A percentile compares a stretch with the other conserved stretches of the same genome.
These are phyloP conservation scores for Gymnoscopelus microlampas DNA, from an alignment of 2,797 vertebrate genomes.

Conservation along the genomic window DNA sequence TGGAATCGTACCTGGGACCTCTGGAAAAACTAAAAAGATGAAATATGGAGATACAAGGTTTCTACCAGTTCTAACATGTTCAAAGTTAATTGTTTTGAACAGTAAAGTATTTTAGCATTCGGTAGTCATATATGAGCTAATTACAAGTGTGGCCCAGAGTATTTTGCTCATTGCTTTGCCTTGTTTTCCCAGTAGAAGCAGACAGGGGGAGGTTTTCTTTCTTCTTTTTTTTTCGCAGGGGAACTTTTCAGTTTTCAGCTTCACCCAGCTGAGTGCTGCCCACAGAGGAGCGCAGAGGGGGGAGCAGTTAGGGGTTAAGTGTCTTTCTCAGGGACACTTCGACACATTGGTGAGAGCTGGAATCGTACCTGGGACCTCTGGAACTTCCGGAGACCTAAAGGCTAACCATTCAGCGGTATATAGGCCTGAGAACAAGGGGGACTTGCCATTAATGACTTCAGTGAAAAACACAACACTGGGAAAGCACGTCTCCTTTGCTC, in stretches of 20 bases:
- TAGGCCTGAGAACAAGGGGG: not conserved
- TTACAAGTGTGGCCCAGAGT: slow-evolving; percentile 13
- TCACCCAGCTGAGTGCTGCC: too few relatives aligned
- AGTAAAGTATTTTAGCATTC: slow-evolving; percentile 38
- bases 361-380: too few relatives aligned
- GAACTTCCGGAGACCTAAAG: too few relatives aligned
- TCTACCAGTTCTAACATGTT: slow-evolving; percentile 29
- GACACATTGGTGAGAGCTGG: too few relatives aligned
- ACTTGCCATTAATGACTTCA: slow-evolving; percentile 51
- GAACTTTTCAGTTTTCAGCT: too few relatives aligned
- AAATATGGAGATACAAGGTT: not conserved
- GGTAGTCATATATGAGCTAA: slow-evolving; percentile 34
- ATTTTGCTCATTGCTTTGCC: not conserved
- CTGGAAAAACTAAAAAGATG: too few relatives aligned
- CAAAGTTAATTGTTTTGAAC: slow-evolving; percentile 46
- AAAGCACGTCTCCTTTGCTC: slow-evolving; percentile 60
- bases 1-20: too few relatives aligned
- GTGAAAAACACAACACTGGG: slow-evolving; percentile 34
- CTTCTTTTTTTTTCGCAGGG: too few relatives aligned
- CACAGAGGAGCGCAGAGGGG: too few relatives aligned
- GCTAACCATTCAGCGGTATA: not conserved
- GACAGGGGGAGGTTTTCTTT: not conserved
- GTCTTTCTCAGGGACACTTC: too few relatives aligned
- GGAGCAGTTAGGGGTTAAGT: too few relatives aligned
- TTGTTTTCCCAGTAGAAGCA: slow-evolving; percentile 20